Conservation (phyloP, 1,140 invertebrate genomes). For the Pomacea maculata region DNA sequence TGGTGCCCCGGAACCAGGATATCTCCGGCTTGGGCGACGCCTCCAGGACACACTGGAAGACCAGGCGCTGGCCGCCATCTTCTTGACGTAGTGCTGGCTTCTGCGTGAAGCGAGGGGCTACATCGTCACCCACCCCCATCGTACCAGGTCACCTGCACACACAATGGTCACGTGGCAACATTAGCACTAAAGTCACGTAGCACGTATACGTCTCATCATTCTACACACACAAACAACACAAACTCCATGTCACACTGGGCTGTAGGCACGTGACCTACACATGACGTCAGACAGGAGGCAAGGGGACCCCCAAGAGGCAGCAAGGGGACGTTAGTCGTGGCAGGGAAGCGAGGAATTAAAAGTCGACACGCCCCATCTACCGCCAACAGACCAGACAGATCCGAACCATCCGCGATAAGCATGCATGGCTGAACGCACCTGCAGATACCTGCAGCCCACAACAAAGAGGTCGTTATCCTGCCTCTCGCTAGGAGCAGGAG, state of each 20-base stretch:
- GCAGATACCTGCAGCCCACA: too few species aligned
- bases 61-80: constrained; percentile 76
- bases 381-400: too few species aligned
- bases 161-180: neutral
- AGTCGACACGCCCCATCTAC: too few species aligned
- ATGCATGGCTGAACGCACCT: too few species aligned
- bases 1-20: constrained; percentile 59
- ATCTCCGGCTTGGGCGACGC: constrained; percentile 60
- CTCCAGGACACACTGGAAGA: constrained; percentile 62
- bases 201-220: neutral
- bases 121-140: constrained; percentile 92
- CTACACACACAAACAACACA: neutral
- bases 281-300: too few species aligned
- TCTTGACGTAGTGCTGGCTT: constrained; percentile 97
- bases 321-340: too few species aligned
- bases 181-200: neutral
- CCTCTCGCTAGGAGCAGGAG: too few species aligned
- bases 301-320: too few species aligned
- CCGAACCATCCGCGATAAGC: too few species aligned
- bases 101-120: constrained; percentile 96
- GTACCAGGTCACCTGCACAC: neutral
- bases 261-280: too few species aligned
- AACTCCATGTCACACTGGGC: neutral
- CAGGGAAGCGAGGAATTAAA: too few species aligned
- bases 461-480: too few species aligned